Conservation (phyloP, 2,888 invertebrate genomes). For the Ecliptopera silaceata region DNA sequence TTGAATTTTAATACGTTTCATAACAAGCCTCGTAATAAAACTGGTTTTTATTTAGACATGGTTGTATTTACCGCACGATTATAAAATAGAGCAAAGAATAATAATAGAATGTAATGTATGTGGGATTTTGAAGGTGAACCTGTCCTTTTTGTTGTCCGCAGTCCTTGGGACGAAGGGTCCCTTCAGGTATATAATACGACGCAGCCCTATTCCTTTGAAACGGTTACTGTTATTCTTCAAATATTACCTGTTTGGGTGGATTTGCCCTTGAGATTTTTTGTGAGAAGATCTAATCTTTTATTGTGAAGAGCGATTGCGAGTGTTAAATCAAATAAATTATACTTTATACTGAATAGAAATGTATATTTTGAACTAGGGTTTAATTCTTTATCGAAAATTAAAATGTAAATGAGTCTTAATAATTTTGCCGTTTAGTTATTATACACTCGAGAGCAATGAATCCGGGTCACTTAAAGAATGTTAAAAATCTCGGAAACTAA, state of each 20-base stretch:
- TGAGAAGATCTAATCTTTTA: constrained; percentile 15
- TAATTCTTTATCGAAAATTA: background rate
- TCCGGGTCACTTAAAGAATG: no score
- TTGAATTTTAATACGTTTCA: constrained; percentile 70
- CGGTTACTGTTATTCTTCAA: constrained; percentile 56
- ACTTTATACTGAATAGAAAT: constrained; percentile 22
- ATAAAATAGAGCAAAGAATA: constrained; percentile 55
- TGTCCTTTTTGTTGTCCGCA: constrained; percentile 57
- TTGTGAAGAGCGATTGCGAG: constrained; percentile 17
- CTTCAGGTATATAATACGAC: constrained; percentile 58
- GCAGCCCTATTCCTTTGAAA: constrained; percentile 50
- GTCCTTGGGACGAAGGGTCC: constrained; percentile 50
- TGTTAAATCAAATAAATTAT: constrained; percentile 28
- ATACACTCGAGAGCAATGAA: no score
- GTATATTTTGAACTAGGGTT: no score
- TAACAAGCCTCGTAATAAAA: constrained; percentile 70
- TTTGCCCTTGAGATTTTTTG: constrained; percentile 43
- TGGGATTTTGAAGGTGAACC: constrained; percentile 61
- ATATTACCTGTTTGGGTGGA: constrained; percentile 47
- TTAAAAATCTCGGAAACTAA: no score
- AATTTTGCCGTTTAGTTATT: no score
- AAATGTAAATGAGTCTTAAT: no score
- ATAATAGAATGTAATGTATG: constrained; percentile 60
- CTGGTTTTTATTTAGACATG: constrained; percentile 58
- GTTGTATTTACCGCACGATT: constrained; percentile 52